A percentile compares a stretch with the other conserved stretches of the same genome.
Evolutionary conservation across 2,888 invertebrate species (phyloP).

Genomic region (Mythimna ferrago): DNA sequence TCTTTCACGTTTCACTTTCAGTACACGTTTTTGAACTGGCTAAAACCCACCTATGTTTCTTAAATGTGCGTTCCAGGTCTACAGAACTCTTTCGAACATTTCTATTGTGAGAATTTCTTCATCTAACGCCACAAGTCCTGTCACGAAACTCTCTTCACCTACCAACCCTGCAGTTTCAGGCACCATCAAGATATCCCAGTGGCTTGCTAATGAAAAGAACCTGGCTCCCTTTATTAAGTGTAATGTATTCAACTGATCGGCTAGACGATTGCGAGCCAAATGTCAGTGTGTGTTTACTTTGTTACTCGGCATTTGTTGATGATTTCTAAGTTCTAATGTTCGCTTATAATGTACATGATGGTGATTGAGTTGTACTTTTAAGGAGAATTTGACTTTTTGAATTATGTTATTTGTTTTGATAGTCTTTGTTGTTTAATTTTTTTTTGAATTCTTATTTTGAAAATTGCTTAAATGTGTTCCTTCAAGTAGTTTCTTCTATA

Average conservation of each 20-base stretch:
- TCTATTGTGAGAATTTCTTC: fast-evolving
- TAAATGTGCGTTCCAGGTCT: too few species aligned
- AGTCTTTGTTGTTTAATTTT: neutral
- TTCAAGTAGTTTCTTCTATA: too few species aligned
- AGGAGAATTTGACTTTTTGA: neutral
- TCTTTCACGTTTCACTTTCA: too few species aligned
- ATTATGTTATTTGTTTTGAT: neutral
- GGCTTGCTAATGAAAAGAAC: constrained; percentile 87
- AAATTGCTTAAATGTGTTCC: too few species aligned
- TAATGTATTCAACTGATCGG: constrained; percentile 87
- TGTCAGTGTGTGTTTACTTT: constrained; percentile 78
- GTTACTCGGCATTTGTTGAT: constrained; percentile 61
- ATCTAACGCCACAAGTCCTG: neutral
- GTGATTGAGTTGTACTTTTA: constrained; percentile 1
- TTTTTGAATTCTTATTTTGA: neutral
- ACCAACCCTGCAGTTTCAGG: constrained; percentile 64
- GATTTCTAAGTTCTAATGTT: constrained; percentile 55
- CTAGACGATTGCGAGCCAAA: constrained; percentile 82
- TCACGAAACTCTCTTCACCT: neutral
- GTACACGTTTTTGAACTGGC: too few species aligned
- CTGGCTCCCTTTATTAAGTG: constrained; percentile 88
- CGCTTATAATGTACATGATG: neutral
- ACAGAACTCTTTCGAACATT: too few species aligned
- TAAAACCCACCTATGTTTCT: too few species aligned
- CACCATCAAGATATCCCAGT: constrained; percentile 83